These are phyloP conservation scores for Mycogona germanica DNA, from an alignment of 2,888 invertebrate genomes.

Conservation along the genomic window DNA sequence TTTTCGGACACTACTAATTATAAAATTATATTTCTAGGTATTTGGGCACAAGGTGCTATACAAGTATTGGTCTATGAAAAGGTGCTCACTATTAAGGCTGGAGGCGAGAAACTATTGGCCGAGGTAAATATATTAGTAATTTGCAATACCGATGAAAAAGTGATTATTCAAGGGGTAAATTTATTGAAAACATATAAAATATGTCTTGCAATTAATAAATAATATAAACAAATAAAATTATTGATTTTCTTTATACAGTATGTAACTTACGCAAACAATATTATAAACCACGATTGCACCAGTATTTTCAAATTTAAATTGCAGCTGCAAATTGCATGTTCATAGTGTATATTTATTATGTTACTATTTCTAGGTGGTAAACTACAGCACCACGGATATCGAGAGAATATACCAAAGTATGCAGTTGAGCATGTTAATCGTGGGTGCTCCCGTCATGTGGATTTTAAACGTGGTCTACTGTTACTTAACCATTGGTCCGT, in stretches of 20 bases:
- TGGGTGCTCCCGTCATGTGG: conserved; percentile 33
- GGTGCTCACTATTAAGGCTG: conserved; percentile 9
- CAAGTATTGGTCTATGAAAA: conserved; percentile 14
- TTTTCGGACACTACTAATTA: too few species aligned
- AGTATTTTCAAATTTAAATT: not conserved
- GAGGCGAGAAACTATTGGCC: conserved; percentile 12
- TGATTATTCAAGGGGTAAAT: not conserved
- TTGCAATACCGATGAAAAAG: not conserved
- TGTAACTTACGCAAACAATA: not conserved
- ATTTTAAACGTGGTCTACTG: conserved; percentile 35
- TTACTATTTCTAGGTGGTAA: conserved; percentile 14
- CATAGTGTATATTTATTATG: conserved; percentile 5
- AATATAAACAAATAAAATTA: not conserved
- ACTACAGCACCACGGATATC: conserved; percentile 16
- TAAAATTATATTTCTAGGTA: conserved; percentile 6
- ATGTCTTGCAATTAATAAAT: not conserved
- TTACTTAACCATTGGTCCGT: conserved; percentile 35
- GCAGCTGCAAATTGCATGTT: not conserved
- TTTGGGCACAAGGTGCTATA: conserved; percentile 15
- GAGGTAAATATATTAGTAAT: conserved; percentile 3
- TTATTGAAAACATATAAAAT: not conserved
- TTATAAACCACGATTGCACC: not conserved
- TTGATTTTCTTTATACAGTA: not conserved
- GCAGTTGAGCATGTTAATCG: conserved; percentile 29
- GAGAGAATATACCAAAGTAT: conserved; percentile 31